A percentile compares a stretch with the other conserved stretches of the same genome.
Conservation (phyloP, 2,113 vertebrate species). For the Brienomyrus brachyistius region DNA sequence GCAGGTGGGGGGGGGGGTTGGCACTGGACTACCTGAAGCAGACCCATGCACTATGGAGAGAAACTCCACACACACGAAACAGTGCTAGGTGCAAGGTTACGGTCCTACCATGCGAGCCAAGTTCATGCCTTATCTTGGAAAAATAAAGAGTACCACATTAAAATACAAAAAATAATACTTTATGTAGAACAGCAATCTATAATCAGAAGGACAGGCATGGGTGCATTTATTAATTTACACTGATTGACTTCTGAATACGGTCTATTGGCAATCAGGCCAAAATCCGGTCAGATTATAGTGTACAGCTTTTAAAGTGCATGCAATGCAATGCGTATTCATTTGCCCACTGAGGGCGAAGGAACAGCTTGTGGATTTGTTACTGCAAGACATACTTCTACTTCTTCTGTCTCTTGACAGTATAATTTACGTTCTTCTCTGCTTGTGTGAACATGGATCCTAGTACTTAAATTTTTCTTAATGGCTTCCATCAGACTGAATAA, state of each 20-base stretch:
- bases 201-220: not conserved
- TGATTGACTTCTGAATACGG: not conserved
- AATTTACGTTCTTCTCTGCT: not conserved
- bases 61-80: not conserved
- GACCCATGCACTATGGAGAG: not conserved
- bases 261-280: not conserved
- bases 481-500: conserved; percentile 1
- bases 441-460: not conserved
- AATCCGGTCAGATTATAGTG: not conserved
- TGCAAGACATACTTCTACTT: not conserved
- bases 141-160: not conserved
- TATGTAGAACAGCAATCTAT: not conserved
- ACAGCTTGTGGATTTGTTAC: not conserved
- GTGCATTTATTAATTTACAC: not conserved
- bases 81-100: not conserved
- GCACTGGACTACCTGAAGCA: not conserved
- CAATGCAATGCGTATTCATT: conserved; percentile 3
- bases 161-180: not conserved
- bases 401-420: not conserved
- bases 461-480: not conserved
- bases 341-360: not conserved
- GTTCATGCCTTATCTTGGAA: conserved; percentile 3
- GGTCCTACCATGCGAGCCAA: not conserved
- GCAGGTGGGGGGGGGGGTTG: too few species aligned
- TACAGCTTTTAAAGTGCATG: not conserved